Conservation (phyloP, 2,888 invertebrate species). For the Eupelmus urozonus region DNA sequence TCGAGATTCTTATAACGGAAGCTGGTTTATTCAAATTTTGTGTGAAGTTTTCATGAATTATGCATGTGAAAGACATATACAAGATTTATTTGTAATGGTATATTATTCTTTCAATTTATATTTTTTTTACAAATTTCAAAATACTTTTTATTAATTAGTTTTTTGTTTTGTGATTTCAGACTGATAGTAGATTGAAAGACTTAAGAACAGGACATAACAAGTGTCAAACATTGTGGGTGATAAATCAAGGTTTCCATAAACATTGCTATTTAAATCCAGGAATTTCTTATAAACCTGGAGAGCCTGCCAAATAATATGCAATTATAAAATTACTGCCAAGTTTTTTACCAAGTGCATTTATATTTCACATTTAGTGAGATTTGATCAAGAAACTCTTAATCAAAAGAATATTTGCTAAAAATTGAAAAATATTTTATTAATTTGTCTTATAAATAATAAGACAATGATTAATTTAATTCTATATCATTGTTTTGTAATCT, state of each 20-base stretch:
- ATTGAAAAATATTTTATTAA: not conserved
- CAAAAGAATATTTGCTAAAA: not conserved
- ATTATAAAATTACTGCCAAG: conserved; percentile 46
- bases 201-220: conserved; percentile 58
- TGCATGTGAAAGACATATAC: conserved; percentile 67
- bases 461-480: conserved; percentile 10
- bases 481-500: not conserved
- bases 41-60: conserved; percentile 78
- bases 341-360: conserved; percentile 44
- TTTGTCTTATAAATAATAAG: conserved; percentile 1
- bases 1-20: conserved; percentile 79
- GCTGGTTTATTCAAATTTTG: conserved; percentile 81
- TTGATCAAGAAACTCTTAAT: not conserved
- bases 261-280: conserved; percentile 74
- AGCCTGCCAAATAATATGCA: conserved; percentile 33
- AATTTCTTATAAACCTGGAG: conserved; percentile 61
- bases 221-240: conserved; percentile 69
- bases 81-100: conserved; percentile 70
- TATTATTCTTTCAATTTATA: conserved; percentile 16
- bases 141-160: conserved; percentile 1
- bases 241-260: conserved; percentile 70
- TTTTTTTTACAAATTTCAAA: not conserved
- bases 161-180: conserved; percentile 61
- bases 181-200: conserved; percentile 66
- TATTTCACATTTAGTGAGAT: conserved; percentile 2